Conservation (phyloP, 2,888 invertebrate genomes). For the Nowickia ferox region DNA sequence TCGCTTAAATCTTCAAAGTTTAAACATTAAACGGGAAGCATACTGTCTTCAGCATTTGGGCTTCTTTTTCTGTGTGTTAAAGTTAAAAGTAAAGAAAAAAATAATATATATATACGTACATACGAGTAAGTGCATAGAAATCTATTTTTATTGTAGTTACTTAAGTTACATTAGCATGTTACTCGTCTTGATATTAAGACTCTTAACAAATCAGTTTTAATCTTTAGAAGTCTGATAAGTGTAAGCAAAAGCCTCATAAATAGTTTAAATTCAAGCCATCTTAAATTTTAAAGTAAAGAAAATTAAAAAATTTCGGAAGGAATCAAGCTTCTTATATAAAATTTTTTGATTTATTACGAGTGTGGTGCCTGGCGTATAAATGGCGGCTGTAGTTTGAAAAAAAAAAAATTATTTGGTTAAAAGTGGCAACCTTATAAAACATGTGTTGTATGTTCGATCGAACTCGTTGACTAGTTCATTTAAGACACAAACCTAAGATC, state of each 20-base stretch:
- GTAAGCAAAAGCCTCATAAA: neutral
- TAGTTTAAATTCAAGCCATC: neutral
- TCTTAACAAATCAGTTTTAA: neutral
- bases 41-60: constrained; percentile 22
- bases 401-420: no score
- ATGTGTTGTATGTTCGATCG: no score
- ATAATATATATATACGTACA: no score
- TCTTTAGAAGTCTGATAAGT: neutral
- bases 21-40: constrained; percentile 35
- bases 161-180: constrained; percentile 5
- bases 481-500: no score
- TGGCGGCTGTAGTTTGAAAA: no score
- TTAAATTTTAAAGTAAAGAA: neutral
- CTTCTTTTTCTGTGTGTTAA: neutral
- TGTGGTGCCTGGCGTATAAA: no score
- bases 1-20: neutral
- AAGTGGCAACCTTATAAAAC: no score
- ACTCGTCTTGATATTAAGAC: neutral
- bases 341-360: no score
- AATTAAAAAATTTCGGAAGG: neutral
- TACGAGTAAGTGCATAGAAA: neutral
- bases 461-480: no score
- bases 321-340: no score
- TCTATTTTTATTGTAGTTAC: neutral
- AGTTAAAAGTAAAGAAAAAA: neutral